Conservation (phyloP, 1,140 invertebrate species). For the Trichonephila inaurata region DNA sequence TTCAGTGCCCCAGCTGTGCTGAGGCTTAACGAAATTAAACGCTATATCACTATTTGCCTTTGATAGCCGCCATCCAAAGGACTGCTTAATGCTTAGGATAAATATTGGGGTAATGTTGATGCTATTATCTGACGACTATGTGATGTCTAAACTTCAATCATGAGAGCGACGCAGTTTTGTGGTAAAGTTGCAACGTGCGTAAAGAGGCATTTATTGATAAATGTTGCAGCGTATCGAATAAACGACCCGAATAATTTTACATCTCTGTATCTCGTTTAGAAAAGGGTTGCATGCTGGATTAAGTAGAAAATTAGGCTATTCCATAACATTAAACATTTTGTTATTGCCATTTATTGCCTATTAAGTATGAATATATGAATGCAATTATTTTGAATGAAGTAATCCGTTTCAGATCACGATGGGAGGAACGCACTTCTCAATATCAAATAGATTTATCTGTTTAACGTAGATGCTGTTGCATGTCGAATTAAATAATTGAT, state of each 20-base stretch:
- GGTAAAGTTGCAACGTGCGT: not conserved
- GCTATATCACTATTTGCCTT: constrained; percentile 57
- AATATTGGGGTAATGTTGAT: constrained; percentile 54
- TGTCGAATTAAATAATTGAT: no score
- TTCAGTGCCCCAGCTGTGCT: constrained; percentile 3
- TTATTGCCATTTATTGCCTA: no score
- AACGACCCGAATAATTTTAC: not conserved
- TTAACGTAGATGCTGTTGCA: no score
- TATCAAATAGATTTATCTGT: no score
- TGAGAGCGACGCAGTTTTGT: not conserved
- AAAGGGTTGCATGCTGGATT: not conserved
- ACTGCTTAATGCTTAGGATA: constrained; percentile 52
- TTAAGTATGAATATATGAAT: no score
- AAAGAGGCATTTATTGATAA: constrained; percentile 3
- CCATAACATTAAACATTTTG: no score
- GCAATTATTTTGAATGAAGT: no score
- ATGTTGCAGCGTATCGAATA: not conserved
- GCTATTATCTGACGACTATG: constrained; percentile 12
- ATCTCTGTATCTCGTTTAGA: not conserved
- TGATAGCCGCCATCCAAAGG: constrained; percentile 35
- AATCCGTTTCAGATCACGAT: no score
- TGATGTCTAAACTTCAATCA: constrained; percentile 3
- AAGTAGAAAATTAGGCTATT: no score
- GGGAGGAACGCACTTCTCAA: no score
- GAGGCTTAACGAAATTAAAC: constrained; percentile 57